Evolutionary conservation across 2,888 invertebrate species (phyloP).

Genomic region (Tryphoninae sp.): DNA sequence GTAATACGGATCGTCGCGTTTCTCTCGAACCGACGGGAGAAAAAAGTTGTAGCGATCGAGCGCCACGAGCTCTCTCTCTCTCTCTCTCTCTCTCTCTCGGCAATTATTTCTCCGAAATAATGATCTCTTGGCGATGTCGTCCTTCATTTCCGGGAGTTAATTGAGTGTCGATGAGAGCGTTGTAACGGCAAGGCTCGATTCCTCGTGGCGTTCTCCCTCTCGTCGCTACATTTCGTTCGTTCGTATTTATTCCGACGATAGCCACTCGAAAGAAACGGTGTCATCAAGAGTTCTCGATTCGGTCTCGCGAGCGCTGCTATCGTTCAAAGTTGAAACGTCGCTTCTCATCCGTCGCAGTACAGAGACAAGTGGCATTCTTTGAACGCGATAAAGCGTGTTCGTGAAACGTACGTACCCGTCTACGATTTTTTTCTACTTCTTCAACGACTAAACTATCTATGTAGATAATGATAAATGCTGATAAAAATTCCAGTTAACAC

Average conservation of each 20-base stretch:
- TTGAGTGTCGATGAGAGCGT: constrained; percentile 11
- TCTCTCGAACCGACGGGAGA: not conserved
- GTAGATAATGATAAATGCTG: too few species aligned
- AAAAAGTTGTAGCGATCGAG: not conserved
- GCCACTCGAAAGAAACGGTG: not conserved
- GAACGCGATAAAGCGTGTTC: constrained; percentile 32
- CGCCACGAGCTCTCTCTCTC: not conserved
- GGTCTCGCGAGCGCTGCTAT: not conserved
- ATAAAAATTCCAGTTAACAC: too few species aligned
- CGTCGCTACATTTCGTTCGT: not conserved
- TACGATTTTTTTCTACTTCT: too few species aligned
- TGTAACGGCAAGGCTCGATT: not conserved
- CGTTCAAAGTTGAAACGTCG: not conserved
- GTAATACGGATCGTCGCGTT: not conserved
- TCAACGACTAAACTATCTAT: too few species aligned
- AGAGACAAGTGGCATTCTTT: not conserved
- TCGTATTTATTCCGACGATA: not conserved
- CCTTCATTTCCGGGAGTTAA: constrained; percentile 15
- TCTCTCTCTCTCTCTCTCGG: not conserved
- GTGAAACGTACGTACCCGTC: constrained; percentile 58
- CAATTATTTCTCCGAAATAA: not conserved
- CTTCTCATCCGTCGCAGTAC: not conserved
- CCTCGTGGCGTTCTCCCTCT: not conserved
- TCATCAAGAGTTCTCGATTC: not conserved
- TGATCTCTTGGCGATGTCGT: not conserved